A percentile compares a stretch with the other conserved stretches of the same genome.
These are phyloP conservation scores for Aselliscus stoliczkanus DNA, from an alignment of 2,797 vertebrate species.

Conservation along the genomic window DNA sequence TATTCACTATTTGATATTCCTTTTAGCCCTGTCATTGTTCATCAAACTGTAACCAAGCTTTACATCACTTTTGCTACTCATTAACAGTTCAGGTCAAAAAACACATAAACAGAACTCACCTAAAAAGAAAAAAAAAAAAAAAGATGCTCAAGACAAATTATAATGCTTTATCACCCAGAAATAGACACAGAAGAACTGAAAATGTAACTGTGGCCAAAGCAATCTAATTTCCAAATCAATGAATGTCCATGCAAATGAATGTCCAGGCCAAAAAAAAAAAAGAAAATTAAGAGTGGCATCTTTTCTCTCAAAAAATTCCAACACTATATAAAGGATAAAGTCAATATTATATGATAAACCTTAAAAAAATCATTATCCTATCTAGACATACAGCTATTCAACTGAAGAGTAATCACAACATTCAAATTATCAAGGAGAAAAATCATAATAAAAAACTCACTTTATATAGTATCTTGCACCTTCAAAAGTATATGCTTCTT, in stretches of 20 bases:
- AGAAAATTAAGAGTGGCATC: neutral
- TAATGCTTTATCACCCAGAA: neutral
- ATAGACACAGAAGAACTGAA: neutral
- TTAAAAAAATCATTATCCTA: neutral
- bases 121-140: neutral
- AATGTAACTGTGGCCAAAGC: neutral
- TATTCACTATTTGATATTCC: neutral
- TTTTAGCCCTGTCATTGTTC: neutral
- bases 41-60: neutral
- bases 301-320: conserved; percentile 39
- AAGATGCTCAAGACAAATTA: neutral
- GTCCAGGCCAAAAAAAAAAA: neutral
- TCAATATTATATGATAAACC: neutral
- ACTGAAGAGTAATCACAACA: neutral
- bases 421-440: conserved; percentile 27
- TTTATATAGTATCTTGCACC: conserved; percentile 98
- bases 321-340: neutral
- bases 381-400: neutral
- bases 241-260: neutral
- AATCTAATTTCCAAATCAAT: conserved; percentile 15
- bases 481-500: conserved; percentile 98
- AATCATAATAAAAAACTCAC: conserved; percentile 84
- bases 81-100: conserved; percentile 28
- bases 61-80: neutral
- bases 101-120: neutral